Evolutionary conservation across 2,113 vertebrate species (phyloP), one percentile per base, ranked within the genome.

Genomic region (Oxygymnocypris stewartii): DNA sequence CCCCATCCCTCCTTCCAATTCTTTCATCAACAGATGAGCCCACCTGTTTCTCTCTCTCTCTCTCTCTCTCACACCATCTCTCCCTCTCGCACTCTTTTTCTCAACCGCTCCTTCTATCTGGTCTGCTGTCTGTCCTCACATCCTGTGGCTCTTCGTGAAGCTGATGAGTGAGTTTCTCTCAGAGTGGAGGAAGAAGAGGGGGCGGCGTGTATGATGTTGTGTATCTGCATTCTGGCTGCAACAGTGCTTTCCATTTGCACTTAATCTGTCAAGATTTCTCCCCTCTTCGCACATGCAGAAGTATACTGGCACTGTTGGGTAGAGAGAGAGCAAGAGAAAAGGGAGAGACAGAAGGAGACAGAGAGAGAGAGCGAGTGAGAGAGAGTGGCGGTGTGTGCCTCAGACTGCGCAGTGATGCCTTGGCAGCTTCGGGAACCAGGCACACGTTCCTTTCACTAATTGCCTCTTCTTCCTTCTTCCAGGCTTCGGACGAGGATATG

Each of bases 11-110:
- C 59, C 28, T 37, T 40, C 37, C 20, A 25, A 16, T 79, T 61
- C n/a, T 40, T 87, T 49, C 65, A 80, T 93, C 93, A 95, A 94
- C 94, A 94, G 93, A 92, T 93, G 92, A 91, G 89, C 89, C 93
- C 93, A 94, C 93, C 94, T 94, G 94, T 94, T 92, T 85, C 78
- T 74, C 75, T 23, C 59, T 71, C 78, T n/a, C 31, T n/a, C n/a
- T n/a, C n/a, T 5, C 54, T 61, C 59, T 61, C 65, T 74, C 85
- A 20, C 42, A n/a, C 61, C 44, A 37, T 80, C 44, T 81, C 57
- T 44, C 75, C 77, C 28, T 51, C 47, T 83, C 85, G 37, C 63
- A 79, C 51, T 82, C 81, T 35, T 63, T 71, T 31, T 84, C 82
- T 57, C 49, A 25, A 49, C 23, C n/a, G n/a, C 57, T 81, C 23